phyloP scores from a whole-genome alignment of 1,140 invertebrate species.

The Drosophila arawakana region DNA sequence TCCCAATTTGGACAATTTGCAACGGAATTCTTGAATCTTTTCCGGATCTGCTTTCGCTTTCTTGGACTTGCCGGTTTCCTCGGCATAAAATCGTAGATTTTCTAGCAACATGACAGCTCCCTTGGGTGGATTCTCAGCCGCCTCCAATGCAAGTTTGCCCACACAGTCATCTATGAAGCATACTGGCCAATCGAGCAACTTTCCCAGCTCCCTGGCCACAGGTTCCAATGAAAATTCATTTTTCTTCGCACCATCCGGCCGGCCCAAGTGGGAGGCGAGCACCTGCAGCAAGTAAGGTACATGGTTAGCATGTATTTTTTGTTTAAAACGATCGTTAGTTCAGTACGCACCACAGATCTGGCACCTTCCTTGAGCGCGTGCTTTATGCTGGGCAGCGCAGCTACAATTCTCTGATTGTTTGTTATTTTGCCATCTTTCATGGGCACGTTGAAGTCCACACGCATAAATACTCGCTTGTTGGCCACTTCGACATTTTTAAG shows the following conservation, averaged over 20 bases:
- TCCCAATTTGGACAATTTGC: constrained; percentile 95
- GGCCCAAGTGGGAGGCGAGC: constrained; percentile 98
- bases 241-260: constrained; percentile 95
- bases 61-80: constrained; percentile 99
- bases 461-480: constrained; percentile 92
- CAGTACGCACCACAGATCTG: constrained; percentile 89
- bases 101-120: constrained; percentile 97
- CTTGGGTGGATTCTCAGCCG: constrained; percentile 92
- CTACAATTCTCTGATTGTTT: constrained; percentile 97
- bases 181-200: constrained; percentile 93
- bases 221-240: constrained; percentile 95
- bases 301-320: neutral
- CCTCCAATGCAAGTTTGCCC: constrained; percentile 93
- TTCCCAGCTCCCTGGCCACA: constrained; percentile 95
- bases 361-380: constrained; percentile 97
- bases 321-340: too few relatives aligned
- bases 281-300: constrained; percentile 84
- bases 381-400: constrained; percentile 96
- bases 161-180: constrained; percentile 97
- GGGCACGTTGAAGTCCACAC: constrained; percentile 99
- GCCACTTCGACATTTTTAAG: constrained; percentile 91
- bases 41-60: constrained; percentile 85
- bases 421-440: constrained; percentile 98
- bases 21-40: constrained; percentile 92
- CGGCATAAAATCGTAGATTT: constrained; percentile 98